A percentile compares a stretch with the other conserved stretches of the same genome.
These are phyloP conservation scores for Phalacrocorax aristotelis DNA, from an alignment of 2,113 vertebrate genomes.

Conservation along the genomic window DNA sequence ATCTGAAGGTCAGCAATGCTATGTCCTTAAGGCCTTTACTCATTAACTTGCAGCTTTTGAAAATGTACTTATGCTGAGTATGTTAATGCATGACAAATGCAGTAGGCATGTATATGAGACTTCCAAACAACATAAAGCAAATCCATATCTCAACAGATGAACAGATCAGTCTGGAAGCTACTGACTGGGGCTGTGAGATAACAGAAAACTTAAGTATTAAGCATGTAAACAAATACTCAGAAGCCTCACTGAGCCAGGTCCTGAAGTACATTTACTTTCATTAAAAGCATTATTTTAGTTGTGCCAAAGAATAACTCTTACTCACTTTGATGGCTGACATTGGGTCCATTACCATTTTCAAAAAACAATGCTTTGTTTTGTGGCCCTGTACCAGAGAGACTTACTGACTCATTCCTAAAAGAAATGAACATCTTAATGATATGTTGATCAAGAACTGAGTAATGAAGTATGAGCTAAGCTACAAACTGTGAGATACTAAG, in stretches of 20 bases:
- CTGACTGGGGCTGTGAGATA: background rate
- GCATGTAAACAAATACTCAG: background rate
- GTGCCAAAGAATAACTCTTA: background rate
- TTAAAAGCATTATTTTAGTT: background rate
- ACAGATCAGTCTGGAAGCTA: background rate
- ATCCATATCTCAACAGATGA: background rate
- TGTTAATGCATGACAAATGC: background rate
- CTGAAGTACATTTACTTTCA: background rate
- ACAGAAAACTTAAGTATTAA: background rate
- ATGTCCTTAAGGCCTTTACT: background rate
- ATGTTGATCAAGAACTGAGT: background rate
- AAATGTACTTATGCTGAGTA: background rate
- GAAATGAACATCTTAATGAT: background rate
- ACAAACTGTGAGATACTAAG: background rate
- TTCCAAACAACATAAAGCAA: background rate
- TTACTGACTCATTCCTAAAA: background rate
- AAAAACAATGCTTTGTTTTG: background rate
- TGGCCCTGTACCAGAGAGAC: background rate
- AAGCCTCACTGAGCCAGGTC: background rate
- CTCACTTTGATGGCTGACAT: background rate
- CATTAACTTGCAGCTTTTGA: background rate
- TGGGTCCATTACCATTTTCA: background rate
- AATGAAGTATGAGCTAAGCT: background rate
- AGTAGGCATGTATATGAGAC: background rate
- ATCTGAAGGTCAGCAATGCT: background rate